Evolutionary conservation across 2,113 vertebrate genomes (phyloP), one percentile per base, ranked within the genome.

Genomic region (Gavia stellata): DNA sequence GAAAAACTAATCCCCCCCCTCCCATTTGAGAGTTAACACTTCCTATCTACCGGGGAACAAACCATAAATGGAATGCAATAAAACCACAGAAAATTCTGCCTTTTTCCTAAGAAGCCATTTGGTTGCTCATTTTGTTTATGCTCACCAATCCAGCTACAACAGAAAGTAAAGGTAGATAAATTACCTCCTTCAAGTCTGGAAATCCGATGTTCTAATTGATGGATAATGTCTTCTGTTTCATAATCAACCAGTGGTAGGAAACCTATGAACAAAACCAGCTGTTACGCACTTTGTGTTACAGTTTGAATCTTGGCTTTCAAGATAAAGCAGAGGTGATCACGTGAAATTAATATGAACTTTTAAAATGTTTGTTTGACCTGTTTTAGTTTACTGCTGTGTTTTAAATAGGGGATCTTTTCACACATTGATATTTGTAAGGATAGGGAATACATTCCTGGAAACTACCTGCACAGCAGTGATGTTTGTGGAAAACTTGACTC

Each of bases 181-280:
- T 90, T 92, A 95, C 93, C 95, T 93, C 71, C 63, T 94, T 96
- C 90, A 26, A 95, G 92, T 19, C 80, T 91, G 78, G 85, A 80
- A 84, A 96, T 74, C 15, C 7, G 50, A 45, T 67, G 4, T 34
- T 75, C 33, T 16, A 95, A 29, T 0, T 77, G 77, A 11, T 0
- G 14, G n/a, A 33, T 5, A 7, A 3, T 0, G 0, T 75, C 49
- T 31, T 34, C 45, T 0, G 14, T 33, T 49, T 26, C 53, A 12
- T 6, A 7, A 12, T 5, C 15, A 73, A 4, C 7, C 50, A 38
- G 17, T 0, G 34, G 6, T 9, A 5, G 5, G 28, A 56, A 25
- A 62, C 9, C 92, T 94, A 34, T 42, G 38, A 90, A 66, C 23
- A 93, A 85, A 91, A 58, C 3, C 34, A 80, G 52, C 26, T 58